Percentiles rank a stretch among this genome's conserved stretches.
Evolutionary conservation across 35 echinoderm and acorn worm species (phyloP).

Genomic region (Heliocidaris erythrogramma): DNA sequence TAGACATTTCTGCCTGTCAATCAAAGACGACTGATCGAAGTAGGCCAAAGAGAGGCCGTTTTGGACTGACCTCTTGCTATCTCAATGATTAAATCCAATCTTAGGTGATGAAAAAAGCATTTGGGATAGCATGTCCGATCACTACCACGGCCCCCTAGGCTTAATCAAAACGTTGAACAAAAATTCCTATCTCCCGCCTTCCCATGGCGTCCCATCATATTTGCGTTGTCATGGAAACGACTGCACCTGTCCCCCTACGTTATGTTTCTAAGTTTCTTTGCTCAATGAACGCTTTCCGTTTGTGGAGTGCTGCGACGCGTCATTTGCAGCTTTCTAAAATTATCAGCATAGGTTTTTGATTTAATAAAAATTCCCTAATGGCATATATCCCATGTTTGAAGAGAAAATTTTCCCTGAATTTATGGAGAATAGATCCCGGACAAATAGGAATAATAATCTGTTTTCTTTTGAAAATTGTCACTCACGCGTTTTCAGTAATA

Average conservation of each 20-base stretch:
- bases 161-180: not conserved
- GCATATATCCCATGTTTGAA: not conserved
- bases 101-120: not conserved
- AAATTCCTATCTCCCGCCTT: not conserved
- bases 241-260: not conserved
- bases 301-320: not conserved
- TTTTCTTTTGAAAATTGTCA: not conserved
- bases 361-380: not conserved
- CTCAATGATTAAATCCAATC: not conserved
- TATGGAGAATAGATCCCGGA: not conserved
- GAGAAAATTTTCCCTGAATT: not conserved
- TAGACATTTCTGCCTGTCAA: not conserved
- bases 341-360: not conserved
- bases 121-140: not conserved
- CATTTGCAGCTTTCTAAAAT: not conserved
- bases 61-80: not conserved
- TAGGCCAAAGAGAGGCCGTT: not conserved
- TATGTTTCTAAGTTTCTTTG: not conserved
- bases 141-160: not conserved
- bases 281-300: slow-evolving; percentile 1
- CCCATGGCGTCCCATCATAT: not conserved
- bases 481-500: too few species aligned
- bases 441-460: not conserved
- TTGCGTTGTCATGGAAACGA: not conserved
- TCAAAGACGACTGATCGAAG: not conserved